phyloP scores from a whole-genome alignment of 2,113 vertebrate species.

The Lucifuga dentata region DNA sequence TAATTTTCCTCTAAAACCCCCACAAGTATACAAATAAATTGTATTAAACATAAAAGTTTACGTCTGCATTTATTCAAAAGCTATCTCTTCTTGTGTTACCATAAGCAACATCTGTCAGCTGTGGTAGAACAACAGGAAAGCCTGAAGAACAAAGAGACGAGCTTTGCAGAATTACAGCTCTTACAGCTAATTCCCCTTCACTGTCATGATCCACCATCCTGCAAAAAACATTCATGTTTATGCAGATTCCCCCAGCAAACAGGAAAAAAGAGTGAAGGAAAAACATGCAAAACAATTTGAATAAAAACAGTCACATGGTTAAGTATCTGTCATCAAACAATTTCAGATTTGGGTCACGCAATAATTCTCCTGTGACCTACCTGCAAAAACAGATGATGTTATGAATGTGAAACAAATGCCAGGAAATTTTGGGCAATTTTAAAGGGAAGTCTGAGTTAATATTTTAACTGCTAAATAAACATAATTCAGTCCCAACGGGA shows the following conservation, averaged over 20 bases:
- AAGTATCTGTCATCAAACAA: background rate
- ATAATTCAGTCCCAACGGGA: too few relatives aligned
- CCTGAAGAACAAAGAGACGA: constrained; percentile 38
- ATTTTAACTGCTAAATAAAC: too few relatives aligned
- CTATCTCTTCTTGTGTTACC: constrained; percentile 40
- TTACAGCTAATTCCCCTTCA: background rate
- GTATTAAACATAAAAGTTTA: background rate
- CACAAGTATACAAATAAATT: background rate
- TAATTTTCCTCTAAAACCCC: constrained; percentile 11
- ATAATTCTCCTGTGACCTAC: too few relatives aligned
- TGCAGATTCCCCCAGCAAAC: constrained; percentile 8
- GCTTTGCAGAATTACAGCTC: constrained; percentile 31
- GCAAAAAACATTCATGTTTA: background rate
- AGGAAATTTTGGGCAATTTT: too few relatives aligned
- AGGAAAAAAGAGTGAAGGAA: background rate
- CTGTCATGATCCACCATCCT: background rate
- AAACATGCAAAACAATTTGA: background rate
- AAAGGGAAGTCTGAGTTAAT: too few relatives aligned
- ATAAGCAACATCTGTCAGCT: constrained; percentile 58
- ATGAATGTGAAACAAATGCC: too few relatives aligned
- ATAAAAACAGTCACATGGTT: too few relatives aligned
- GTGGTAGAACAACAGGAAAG: constrained; percentile 25
- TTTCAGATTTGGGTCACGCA: too few relatives aligned
- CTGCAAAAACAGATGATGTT: too few relatives aligned
- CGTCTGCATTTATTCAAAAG: constrained; percentile 40